These are phyloP conservation scores for Perodicticus potto DNA, from an alignment of 2,797 vertebrate genomes.

Conservation along the genomic window DNA sequence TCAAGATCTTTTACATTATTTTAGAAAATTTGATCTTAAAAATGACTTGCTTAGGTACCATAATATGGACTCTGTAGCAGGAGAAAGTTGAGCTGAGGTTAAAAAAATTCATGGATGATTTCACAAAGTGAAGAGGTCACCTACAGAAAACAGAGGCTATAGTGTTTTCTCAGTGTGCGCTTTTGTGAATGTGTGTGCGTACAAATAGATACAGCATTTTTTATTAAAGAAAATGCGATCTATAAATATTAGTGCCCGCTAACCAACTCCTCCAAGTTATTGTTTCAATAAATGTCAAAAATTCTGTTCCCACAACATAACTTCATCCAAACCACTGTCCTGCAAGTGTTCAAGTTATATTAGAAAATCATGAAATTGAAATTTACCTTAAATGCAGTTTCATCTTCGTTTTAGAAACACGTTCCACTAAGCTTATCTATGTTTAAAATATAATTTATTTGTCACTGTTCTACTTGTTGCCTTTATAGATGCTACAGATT, in stretches of 20 bases:
- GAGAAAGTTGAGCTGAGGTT: conserved; percentile 9
- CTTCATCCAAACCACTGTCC: not conserved
- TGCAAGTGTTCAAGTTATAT: not conserved
- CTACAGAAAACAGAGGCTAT: not conserved
- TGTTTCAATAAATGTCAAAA: conserved; percentile 3
- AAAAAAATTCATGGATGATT: conserved; percentile 37
- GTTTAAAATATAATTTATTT: conserved; percentile 56
- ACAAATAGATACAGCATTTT: not conserved
- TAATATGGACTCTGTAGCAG: not conserved
- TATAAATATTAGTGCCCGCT: not conserved
- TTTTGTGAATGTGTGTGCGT: not conserved
- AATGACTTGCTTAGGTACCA: not conserved
- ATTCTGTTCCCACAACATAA: conserved; percentile 9
- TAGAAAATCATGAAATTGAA: conserved; percentile 51
- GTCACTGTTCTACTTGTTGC: not conserved
- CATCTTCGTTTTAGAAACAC: conserved; percentile 6
- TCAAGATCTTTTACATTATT: conserved; percentile 38
- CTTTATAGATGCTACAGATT: conserved; percentile 10
- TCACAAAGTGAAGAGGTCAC: not conserved
- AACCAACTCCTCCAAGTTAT: not conserved
- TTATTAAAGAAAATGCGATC: conserved; percentile 33
- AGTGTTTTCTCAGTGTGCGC: not conserved
- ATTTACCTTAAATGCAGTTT: not conserved
- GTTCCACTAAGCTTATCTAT: not conserved
- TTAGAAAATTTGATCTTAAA: conserved; percentile 29